These are phyloP conservation scores for Torymus auratus DNA, from an alignment of 2,888 invertebrate genomes.

Conservation along the genomic window DNA sequence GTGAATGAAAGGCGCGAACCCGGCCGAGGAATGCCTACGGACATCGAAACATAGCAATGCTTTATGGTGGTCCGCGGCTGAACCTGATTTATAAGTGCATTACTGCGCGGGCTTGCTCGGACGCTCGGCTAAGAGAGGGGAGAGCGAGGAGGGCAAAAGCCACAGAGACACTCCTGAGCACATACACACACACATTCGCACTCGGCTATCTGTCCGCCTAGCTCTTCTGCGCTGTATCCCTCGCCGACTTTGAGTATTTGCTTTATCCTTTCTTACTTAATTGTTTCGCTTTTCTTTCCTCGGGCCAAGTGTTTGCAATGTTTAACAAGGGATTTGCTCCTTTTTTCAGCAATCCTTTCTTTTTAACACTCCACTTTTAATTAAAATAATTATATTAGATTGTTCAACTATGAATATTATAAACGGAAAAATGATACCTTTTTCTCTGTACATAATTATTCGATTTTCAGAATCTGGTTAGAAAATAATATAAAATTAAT, in stretches of 20 bases:
- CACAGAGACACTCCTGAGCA: conserved; percentile 24
- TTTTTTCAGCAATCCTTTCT: no score
- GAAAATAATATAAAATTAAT: no score
- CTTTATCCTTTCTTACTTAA: no score
- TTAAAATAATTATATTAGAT: no score
- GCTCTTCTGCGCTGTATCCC: not conserved
- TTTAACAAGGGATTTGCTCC: no score
- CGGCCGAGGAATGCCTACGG: conserved; percentile 76
- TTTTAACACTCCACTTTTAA: no score
- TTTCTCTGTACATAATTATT: no score
- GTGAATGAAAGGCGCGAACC: conserved; percentile 76
- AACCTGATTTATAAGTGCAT: conserved; percentile 77
- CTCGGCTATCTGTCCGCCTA: not conserved
- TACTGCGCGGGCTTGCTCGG: conserved; percentile 65
- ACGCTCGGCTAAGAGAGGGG: conserved; percentile 36
- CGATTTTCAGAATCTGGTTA: no score
- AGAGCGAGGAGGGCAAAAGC: conserved; percentile 35
- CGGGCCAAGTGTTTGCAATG: no score
- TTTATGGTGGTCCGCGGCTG: conserved; percentile 77
- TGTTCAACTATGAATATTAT: no score
- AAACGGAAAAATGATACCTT: no score
- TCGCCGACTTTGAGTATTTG: not conserved
- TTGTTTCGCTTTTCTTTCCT: no score
- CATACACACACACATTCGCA: conserved; percentile 39
- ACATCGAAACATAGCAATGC: conserved; percentile 77